phyloP scores from a whole-genome alignment of 2,113 vertebrate species.

The Callipepla californica region DNA sequence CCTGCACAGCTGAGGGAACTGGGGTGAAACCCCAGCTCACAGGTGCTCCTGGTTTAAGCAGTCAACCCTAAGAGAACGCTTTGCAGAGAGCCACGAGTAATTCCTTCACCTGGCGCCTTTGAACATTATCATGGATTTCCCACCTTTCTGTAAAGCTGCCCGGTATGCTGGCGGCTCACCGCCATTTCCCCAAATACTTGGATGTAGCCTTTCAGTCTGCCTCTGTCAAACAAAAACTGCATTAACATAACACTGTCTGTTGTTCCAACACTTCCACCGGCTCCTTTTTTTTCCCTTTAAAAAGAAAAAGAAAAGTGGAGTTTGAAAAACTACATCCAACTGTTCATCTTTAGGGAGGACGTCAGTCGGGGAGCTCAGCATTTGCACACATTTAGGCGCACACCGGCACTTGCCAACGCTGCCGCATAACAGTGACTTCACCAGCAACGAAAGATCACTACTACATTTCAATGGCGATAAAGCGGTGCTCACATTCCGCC shows the following conservation, averaged over 20 bases:
- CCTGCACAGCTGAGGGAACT: background rate
- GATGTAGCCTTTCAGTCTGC: background rate
- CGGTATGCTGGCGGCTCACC: background rate
- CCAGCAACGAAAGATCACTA: background rate
- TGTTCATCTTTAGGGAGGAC: background rate
- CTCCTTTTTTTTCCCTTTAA: accelerated
- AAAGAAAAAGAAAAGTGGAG: background rate
- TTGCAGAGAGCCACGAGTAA: background rate
- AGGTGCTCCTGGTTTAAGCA: background rate
- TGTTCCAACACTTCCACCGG: background rate
- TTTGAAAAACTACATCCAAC: background rate
- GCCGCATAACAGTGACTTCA: background rate
- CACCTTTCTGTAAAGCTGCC: background rate
- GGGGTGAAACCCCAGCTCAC: background rate
- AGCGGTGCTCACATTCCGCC: background rate
- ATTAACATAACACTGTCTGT: background rate
- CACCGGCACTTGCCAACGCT: background rate
- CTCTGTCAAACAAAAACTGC: background rate
- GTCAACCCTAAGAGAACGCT: background rate
- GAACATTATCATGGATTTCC: background rate
- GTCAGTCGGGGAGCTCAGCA: background rate
- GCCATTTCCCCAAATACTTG: background rate
- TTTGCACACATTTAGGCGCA: background rate
- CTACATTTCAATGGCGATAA: background rate
- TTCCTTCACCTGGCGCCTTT: conserved; percentile 4